Conservation (phyloP, 2,888 invertebrate species). For the Ichneumon xanthorius region DNA sequence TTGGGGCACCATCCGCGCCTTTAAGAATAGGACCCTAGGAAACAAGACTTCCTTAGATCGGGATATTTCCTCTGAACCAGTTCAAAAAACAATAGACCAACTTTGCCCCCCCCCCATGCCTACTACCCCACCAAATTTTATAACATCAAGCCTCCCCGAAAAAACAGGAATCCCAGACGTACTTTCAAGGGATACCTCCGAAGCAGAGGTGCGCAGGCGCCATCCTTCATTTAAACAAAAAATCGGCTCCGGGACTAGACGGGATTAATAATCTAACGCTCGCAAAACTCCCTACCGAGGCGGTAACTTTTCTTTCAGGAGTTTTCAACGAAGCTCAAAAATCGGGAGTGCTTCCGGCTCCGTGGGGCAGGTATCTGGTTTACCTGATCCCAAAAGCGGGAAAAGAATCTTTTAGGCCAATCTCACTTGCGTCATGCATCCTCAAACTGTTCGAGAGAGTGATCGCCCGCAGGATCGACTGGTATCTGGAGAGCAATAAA, state of each 20-base stretch:
- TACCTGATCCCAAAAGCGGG: constrained; percentile 20
- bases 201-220: not conserved
- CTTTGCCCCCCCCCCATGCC: not conserved
- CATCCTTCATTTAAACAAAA: not conserved
- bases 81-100: not conserved
- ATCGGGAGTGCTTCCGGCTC: not conserved
- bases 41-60: not conserved
- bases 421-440: constrained; percentile 5
- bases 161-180: not conserved
- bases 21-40: not conserved
- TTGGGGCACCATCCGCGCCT: not conserved
- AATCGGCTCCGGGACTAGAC: not conserved
- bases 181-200: not conserved
- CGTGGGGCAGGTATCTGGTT: constrained; percentile 14
- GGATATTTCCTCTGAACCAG: not conserved
- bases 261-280: not conserved
- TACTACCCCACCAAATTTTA: not conserved
- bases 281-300: not conserved
- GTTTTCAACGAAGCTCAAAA: not conserved
- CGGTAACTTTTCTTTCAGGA: not conserved
- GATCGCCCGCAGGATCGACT: not conserved
- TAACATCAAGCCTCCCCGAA: not conserved
- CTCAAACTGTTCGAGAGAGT: constrained; percentile 22
- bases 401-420: constrained; percentile 15
- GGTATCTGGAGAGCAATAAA: not conserved